Conservation (phyloP, 2,888 invertebrate genomes). For the Tholera decimalis region DNA sequence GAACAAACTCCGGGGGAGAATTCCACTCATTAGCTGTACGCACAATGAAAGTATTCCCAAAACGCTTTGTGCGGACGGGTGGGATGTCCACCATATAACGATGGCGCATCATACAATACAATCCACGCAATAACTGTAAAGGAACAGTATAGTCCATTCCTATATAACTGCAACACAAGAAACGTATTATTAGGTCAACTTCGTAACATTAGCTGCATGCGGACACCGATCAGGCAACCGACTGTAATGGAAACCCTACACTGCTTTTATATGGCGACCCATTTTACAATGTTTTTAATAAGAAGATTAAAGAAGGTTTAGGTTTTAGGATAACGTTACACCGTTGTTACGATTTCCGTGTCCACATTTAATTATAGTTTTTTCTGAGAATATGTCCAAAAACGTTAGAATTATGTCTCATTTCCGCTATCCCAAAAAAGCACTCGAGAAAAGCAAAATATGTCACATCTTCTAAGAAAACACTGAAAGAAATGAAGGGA, state of each 20-base stretch:
- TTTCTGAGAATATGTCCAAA: constrained; percentile 26
- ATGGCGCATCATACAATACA: too few species aligned
- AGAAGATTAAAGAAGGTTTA: constrained; percentile 32
- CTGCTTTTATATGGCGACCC: constrained; percentile 52
- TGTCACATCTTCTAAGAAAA: too few species aligned
- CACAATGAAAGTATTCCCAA: too few species aligned
- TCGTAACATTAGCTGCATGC: constrained; percentile 43
- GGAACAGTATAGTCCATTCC: constrained; percentile 19
- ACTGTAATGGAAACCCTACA: constrained; percentile 61
- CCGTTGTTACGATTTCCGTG: constrained; percentile 46
- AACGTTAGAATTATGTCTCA: neutral
- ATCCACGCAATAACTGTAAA: constrained; percentile 20
- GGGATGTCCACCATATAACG: too few species aligned
- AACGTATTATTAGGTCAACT: constrained; percentile 54
- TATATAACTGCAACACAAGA: constrained; percentile 36
- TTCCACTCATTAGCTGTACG: too few species aligned
- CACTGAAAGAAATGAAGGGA: too few species aligned
- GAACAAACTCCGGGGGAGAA: too few species aligned
- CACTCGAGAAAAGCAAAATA: neutral
- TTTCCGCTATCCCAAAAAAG: constrained; percentile 10
- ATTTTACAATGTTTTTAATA: constrained; percentile 44
- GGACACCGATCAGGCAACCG: constrained; percentile 34
- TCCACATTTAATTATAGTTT: constrained; percentile 10
- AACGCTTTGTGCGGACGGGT: too few species aligned
- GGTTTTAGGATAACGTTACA: constrained; percentile 15